Evolutionary conservation across 2,888 invertebrate species (phyloP).

Genomic region (Malacosoma neustria): DNA sequence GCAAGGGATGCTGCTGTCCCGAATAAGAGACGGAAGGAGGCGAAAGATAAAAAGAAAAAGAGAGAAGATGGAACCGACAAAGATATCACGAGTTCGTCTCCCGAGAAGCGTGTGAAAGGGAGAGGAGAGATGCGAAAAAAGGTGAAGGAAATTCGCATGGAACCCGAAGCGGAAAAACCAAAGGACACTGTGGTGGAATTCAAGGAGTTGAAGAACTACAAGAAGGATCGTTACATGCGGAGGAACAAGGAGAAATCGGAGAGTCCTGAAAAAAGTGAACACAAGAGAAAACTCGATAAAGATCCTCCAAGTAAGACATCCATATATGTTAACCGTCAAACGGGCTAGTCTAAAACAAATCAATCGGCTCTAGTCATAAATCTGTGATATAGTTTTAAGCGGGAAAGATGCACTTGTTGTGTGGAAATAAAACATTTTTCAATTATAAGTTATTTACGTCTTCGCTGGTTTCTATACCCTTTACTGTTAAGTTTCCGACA

Average conservation of each 20-base stretch:
- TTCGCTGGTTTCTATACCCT: constrained; percentile 42
- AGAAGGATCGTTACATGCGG: constrained; percentile 78
- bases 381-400: constrained; percentile 56
- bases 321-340: constrained; percentile 33
- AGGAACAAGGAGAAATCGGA: constrained; percentile 77
- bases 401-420: constrained; percentile 33
- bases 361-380: constrained; percentile 11
- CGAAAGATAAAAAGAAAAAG: constrained; percentile 23
- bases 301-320: constrained; percentile 68
- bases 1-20: constrained; percentile 12
- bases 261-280: constrained; percentile 73
- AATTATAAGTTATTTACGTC: constrained; percentile 58
- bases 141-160: constrained; percentile 12
- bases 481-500: constrained; percentile 25
- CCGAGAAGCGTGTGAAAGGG: constrained; percentile 29
- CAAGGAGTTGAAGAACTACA: constrained; percentile 73
- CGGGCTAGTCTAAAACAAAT: constrained; percentile 17
- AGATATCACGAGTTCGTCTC: constrained; percentile 26
- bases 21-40: constrained; percentile 29
- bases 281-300: constrained; percentile 17
- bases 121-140: constrained; percentile 19
- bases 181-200: constrained; percentile 49
- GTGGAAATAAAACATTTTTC: constrained; percentile 64
- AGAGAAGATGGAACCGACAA: constrained; percentile 15
- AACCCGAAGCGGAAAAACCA: constrained; percentile 18